These are phyloP conservation scores for Entelurus aequoreus DNA, from an alignment of 2,113 vertebrate genomes.

Conservation along the genomic window DNA sequence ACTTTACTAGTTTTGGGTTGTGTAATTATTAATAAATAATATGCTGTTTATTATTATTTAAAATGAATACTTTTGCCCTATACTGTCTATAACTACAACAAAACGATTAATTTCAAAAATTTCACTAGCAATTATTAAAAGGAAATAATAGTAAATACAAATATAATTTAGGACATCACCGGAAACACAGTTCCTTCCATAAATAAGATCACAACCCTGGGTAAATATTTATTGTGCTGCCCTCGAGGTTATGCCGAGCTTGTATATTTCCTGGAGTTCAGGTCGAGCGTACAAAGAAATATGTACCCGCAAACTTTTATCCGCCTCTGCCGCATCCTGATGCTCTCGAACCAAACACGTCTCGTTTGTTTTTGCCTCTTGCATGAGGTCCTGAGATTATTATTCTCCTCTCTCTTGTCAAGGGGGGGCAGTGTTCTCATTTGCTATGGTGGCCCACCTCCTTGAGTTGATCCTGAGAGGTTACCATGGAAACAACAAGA, in stretches of 20 bases:
- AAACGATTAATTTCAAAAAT: too few species aligned
- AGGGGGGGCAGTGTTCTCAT: slow-evolving; percentile 67
- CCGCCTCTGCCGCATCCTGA: too few species aligned
- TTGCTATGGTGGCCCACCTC: slow-evolving; percentile 57
- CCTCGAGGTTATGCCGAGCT: slow-evolving; percentile 21
- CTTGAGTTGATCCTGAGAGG: slow-evolving; percentile 54
- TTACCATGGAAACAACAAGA: slow-evolving; percentile 73
- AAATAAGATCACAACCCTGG: not conserved
- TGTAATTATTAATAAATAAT: too few species aligned
- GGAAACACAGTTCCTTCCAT: not conserved
- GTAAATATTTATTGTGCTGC: not conserved
- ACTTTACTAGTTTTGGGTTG: too few species aligned
- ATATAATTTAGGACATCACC: too few species aligned
- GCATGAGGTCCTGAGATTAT: not conserved
- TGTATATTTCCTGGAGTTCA: slow-evolving; percentile 19
- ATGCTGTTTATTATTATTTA: too few species aligned
- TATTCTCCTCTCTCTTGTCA: slow-evolving; percentile 47
- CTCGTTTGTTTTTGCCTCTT: slow-evolving; percentile 1
- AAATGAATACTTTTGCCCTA: too few species aligned
- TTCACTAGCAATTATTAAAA: too few species aligned
- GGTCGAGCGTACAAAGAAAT: slow-evolving; percentile 7
- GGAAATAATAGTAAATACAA: too few species aligned
- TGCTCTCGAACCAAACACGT: not conserved
- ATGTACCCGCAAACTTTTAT: not conserved
- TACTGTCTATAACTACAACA: too few species aligned